These are phyloP conservation scores for Pseudochromis fuscus DNA, from an alignment of 2,797 vertebrate species.

Conservation along the genomic window DNA sequence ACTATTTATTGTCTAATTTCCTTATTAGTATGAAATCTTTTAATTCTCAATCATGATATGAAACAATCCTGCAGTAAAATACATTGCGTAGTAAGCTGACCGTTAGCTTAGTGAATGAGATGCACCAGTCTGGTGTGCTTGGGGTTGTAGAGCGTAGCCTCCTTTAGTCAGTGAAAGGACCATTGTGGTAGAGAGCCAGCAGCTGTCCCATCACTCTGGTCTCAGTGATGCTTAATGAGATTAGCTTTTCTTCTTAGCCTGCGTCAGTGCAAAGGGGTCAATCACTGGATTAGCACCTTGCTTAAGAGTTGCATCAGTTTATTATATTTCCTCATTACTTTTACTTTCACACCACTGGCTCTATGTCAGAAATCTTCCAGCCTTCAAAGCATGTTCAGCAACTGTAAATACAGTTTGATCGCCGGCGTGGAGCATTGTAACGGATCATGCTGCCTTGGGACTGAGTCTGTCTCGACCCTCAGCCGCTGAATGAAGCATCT, in stretches of 20 bases:
- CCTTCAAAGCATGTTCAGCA: conserved; percentile 35
- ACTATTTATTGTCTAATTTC: conserved; percentile 26
- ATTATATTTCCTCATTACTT: conserved; percentile 43
- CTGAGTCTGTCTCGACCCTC: conserved; percentile 44
- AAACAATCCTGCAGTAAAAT: not conserved
- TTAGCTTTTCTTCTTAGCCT: conserved; percentile 81
- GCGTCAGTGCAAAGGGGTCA: conserved; percentile 84
- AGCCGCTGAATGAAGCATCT: conserved; percentile 71
- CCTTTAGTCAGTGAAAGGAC: conserved; percentile 65
- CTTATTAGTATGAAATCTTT: conserved; percentile 13
- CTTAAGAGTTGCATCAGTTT: conserved; percentile 69
- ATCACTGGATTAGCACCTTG: conserved; percentile 84
- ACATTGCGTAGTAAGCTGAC: conserved; percentile 1
- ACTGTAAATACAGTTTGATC: not conserved
- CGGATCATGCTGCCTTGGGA: conserved; percentile 46
- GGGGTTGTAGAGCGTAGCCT: conserved; percentile 47
- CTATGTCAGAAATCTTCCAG: not conserved
- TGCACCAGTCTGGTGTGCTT: conserved; percentile 15
- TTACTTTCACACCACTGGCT: conserved; percentile 17
- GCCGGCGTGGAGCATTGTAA: conserved; percentile 19
- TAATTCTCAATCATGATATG: not conserved
- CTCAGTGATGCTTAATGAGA: conserved; percentile 84
- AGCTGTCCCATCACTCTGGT: conserved; percentile 66
- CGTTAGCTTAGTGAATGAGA: conserved; percentile 33
- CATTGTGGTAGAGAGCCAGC: conserved; percentile 68